These are phyloP conservation scores for Upupa epops DNA, from an alignment of 2,113 vertebrate genomes.

Conservation along the genomic window DNA sequence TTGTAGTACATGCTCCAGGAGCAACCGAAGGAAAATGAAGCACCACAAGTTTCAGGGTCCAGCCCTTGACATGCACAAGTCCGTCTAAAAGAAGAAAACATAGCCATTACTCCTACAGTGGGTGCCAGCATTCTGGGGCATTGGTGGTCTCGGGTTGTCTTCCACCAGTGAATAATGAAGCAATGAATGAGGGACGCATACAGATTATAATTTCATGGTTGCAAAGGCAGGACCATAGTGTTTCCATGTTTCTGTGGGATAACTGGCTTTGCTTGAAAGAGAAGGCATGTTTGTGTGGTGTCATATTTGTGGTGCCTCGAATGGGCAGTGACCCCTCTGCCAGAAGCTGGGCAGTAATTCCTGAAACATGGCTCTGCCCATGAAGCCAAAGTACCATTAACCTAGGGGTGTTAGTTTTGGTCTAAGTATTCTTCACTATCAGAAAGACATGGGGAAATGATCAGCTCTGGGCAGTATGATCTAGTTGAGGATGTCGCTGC, in stretches of 20 bases:
- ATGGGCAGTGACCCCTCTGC: not conserved
- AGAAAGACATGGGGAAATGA: too few relatives aligned
- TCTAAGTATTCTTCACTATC: not conserved
- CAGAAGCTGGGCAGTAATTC: not conserved
- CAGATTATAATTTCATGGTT: not conserved
- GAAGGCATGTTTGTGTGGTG: rapidly evolving
- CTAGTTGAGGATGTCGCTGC: too few relatives aligned
- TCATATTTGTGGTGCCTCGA: not conserved
- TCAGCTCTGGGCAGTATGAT: too few relatives aligned
- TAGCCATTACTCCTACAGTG: not conserved
- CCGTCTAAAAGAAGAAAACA: slow-evolving; percentile 78
- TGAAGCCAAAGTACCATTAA: not conserved
- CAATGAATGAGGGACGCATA: not conserved
- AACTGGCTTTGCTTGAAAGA: rapidly evolving
- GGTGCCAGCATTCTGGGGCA: not conserved
- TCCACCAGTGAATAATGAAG: not conserved
- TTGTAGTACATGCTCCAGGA: slow-evolving; percentile 99
- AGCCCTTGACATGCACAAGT: slow-evolving; percentile 96
- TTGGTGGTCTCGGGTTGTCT: not conserved
- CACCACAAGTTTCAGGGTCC: slow-evolving; percentile 89
- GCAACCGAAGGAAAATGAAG: slow-evolving; percentile 98
- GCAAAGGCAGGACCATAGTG: not conserved
- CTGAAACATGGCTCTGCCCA: not conserved
- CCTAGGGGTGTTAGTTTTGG: not conserved
- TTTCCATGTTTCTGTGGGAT: not conserved